Percentiles rank a stretch among this genome's conserved stretches.
phyloP scores from a whole-genome alignment of 2,113 vertebrate genomes.

The Gulo gulo region DNA sequence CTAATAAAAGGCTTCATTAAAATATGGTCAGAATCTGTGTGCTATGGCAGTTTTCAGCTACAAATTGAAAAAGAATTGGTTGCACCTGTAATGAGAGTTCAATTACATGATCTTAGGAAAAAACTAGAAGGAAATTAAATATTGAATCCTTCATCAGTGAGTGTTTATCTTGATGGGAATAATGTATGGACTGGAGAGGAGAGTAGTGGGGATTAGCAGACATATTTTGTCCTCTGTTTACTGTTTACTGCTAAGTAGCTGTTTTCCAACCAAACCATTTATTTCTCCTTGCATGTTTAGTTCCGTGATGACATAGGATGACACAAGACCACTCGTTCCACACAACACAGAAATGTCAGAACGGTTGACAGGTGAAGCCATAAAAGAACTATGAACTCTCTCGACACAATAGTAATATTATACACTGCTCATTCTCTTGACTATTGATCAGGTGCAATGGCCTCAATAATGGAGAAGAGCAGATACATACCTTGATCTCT shows the following conservation, averaged over 20 bases:
- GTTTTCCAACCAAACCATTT: background rate
- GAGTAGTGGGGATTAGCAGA: background rate
- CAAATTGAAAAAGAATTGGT: constrained; percentile 51
- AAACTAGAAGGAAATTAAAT: constrained; percentile 52
- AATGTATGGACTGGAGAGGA: background rate
- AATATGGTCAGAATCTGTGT: constrained; percentile 41
- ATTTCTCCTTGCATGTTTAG: background rate
- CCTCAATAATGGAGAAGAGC: background rate
- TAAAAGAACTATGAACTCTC: background rate
- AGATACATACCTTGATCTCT: background rate
- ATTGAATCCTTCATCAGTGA: constrained; percentile 35
- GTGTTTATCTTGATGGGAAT: constrained; percentile 31
- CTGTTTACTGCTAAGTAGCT: background rate
- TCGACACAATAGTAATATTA: background rate
- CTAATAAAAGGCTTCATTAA: constrained; percentile 62
- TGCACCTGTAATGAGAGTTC: constrained; percentile 62
- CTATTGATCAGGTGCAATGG: background rate
- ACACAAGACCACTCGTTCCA: background rate
- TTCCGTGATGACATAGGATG: background rate
- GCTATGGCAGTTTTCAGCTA: constrained; percentile 31
- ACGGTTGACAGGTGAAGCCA: background rate
- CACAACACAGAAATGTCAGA: background rate
- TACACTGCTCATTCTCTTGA: background rate
- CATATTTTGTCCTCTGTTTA: background rate
- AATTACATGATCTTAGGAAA: constrained; percentile 43